phyloP scores from a whole-genome alignment of 2,113 vertebrate species.

The Pseudorhombus dupliciocellatus region DNA sequence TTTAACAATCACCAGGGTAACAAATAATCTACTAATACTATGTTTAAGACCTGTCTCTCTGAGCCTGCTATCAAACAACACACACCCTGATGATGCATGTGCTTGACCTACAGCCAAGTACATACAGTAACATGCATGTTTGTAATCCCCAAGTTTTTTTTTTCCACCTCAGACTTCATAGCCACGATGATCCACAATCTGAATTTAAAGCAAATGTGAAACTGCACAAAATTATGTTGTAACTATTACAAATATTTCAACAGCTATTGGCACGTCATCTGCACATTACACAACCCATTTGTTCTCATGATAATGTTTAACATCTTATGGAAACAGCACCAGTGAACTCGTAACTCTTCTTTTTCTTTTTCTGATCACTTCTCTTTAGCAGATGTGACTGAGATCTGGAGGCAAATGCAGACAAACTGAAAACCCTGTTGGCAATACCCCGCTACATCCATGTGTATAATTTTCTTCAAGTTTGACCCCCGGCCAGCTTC shows the following conservation, averaged over 20 bases:
- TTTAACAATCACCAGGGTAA: no score
- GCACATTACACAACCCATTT: not conserved
- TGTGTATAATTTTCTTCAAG: constrained; percentile 99
- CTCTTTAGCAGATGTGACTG: constrained; percentile 74
- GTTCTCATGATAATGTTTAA: not conserved
- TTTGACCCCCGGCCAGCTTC: constrained; percentile 94
- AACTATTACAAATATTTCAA: no score
- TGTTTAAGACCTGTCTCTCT: not conserved
- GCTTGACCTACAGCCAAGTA: not conserved
- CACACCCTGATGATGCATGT: not conserved
- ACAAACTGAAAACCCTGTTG: constrained; percentile 44
- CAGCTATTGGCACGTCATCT: not conserved
- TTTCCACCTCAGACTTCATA: no score
- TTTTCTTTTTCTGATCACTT: not conserved
- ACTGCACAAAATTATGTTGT: no score
- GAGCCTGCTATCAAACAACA: constrained; percentile 13
- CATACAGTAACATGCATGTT: no score
- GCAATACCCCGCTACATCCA: constrained; percentile 75
- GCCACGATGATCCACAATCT: not conserved
- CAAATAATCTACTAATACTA: no score
- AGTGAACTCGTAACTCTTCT: not conserved
- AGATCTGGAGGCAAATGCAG: constrained; percentile 60
- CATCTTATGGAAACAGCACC: not conserved
- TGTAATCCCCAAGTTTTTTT: no score
- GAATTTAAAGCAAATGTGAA: not conserved